A percentile compares a stretch with the other conserved stretches of the same genome.
These are phyloP conservation scores for Numenius phaeopus DNA, from an alignment of 2,797 vertebrate genomes.

Conservation along the genomic window DNA sequence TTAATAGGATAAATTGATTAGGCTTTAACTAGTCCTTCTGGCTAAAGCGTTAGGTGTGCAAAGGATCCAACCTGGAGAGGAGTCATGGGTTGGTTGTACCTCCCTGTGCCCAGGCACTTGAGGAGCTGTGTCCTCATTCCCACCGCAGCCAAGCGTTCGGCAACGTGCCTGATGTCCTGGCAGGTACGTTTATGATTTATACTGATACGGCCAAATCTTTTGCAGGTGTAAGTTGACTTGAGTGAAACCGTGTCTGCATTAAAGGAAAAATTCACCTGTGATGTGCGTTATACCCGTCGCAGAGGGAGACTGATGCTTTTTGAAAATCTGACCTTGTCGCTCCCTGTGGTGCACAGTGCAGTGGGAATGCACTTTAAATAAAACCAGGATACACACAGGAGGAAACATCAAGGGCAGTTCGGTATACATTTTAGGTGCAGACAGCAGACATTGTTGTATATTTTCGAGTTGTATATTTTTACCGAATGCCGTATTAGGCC, in stretches of 20 bases:
- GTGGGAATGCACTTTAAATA: background rate
- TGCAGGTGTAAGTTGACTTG: background rate
- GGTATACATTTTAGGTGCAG: background rate
- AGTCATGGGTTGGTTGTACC: background rate
- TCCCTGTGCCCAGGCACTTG: background rate
- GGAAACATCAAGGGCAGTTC: background rate
- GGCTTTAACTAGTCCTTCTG: background rate
- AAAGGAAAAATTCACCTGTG: background rate
- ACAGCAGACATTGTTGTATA: background rate
- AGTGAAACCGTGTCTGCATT: background rate
- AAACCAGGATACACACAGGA: background rate
- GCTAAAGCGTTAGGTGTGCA: background rate
- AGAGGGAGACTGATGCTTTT: background rate
- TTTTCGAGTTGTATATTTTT: background rate
- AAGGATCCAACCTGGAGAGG: background rate
- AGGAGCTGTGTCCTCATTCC: background rate
- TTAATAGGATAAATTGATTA: background rate
- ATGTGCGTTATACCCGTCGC: background rate
- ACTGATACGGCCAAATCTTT: background rate
- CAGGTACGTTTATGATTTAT: background rate
- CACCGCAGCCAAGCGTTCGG: background rate
- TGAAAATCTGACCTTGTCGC: background rate
- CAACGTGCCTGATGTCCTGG: background rate
- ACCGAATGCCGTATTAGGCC: background rate
- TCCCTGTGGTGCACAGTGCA: background rate